Evolutionary conservation across 2,113 vertebrate genomes (phyloP), one percentile per base, ranked within the genome.

Genomic region (Zeus faber): DNA sequence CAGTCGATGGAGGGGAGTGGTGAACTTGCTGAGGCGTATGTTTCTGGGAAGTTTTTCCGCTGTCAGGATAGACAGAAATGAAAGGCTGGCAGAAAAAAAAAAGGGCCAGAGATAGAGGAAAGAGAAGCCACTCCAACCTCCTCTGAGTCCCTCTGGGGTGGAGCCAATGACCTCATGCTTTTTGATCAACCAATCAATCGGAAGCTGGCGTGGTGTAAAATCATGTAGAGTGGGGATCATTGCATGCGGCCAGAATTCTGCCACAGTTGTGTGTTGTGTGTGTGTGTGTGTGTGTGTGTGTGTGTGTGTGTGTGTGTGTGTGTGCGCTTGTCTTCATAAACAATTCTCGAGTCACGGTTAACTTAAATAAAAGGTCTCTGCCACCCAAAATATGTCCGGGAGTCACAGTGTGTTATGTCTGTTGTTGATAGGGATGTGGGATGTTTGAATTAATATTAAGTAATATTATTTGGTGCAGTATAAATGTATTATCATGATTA

Each of bases 151-250:
- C 70, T 62, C 72, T 67, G 46, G 68, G 58, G 58, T 56, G 61
- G 57, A 84, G 62, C 65, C 49, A 53, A 61, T 79, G 79, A 67
- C 65, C 66, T 74, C 58, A 76, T 62, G 52, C 58, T n/a, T 62
- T 3, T 11, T 62, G 62, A 77, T 67, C 52, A 76, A 52, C 54
- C 55, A 61, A 70, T 86, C 82, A 1, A 85, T 85, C 70, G 35
- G 50, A 56, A 73, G 63, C 56, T 50, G 29, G 20, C 10, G 49
- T 58, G 29, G 58, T 26, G 50, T 60, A 18, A n/a, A n/a, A n/a
- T n/a, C n/a, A n/a, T n/a, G n/a, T n/a, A n/a, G n/a, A n/a, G n/a
- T n/a, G n/a, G n/a, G n/a, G n/a, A n/a, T n/a, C n/a, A n/a, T n/a
- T n/a, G n/a, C n/a, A n/a, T n/a, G n/a, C n/a, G n/a, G n/a, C n/a